Conservation (phyloP, 2,113 vertebrate species). For the Neofelis nebulosa region DNA sequence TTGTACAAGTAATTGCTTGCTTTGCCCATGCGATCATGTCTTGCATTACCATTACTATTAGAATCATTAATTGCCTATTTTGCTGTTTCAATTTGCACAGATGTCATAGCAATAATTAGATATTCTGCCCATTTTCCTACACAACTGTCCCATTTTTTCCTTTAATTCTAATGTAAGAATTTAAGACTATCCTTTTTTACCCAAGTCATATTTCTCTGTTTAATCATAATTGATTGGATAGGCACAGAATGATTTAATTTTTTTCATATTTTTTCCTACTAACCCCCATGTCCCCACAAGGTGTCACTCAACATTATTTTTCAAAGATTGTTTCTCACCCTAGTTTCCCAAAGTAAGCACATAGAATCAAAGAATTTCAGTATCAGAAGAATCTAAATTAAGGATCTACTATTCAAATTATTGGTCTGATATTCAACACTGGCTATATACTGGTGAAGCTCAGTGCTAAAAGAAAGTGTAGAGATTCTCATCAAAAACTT, state of each 20-base stretch:
- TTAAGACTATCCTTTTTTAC: not conserved
- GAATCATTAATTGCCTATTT: conserved; percentile 24
- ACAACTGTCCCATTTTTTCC: not conserved
- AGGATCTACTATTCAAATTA: not conserved
- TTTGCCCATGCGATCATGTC: not conserved
- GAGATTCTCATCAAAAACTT: not conserved
- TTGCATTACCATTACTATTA: not conserved
- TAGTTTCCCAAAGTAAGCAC: not conserved
- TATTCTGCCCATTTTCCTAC: not conserved
- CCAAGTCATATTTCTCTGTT: not conserved
- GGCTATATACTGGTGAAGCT: not conserved
- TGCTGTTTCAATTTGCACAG: not conserved
- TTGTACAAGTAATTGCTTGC: not conserved
- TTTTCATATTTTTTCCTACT: not conserved
- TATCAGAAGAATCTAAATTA: not conserved
- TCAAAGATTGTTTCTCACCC: not conserved
- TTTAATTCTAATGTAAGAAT: not conserved
- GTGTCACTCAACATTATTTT: not conserved
- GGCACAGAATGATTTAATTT: not conserved
- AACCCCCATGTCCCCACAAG: not conserved
- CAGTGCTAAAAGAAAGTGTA: not conserved
- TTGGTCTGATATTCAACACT: not conserved
- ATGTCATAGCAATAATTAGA: not conserved
- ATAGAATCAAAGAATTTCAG: not conserved
- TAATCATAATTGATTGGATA: not conserved